Base-by-base conservation (phyloP, 2,797 vertebrate species). In the Pangasius larnaudii region DNA sequence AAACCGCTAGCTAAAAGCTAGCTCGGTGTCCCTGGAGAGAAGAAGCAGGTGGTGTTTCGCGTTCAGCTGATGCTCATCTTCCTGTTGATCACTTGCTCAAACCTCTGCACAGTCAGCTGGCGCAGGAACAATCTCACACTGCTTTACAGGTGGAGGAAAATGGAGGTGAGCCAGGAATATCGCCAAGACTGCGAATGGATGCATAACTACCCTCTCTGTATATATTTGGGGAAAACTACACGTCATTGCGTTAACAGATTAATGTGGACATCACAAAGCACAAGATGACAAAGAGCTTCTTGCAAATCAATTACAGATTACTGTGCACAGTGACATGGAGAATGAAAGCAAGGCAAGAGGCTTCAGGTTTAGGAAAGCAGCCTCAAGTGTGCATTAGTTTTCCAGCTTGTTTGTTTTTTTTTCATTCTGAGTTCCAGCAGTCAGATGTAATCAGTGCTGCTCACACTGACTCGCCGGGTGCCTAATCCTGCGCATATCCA, bases 371-470 rank as follows among this genome's bases (percentile, higher is more conserved):
- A 9, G 18, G 22, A 71, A 78, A 0, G 22, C 78, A 71, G 39
- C 75, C 74, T 79, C 42, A 72, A 39, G 58, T 67, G 8, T 71
- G 39, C 58, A 65, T 81, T 71, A 30, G 53, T 84, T 77, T 88
- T 78, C 56, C 42, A 58, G 11, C 58, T 30, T 2, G 5, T 11
- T 27, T 39, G 39, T 61, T 71, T 72, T 89, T 88, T 69, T 89
- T 10, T 19, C 27, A 71, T 88, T 89, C 77, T 85, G 91, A 92
- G 91, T 90, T 91, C 89, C 87, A 89, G 91, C 88, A 93, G 94
- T 93, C 94, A 90, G 78, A 89, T 88, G 89, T 90, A 92, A 94
- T 95, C 93, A 93, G 89, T 83, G 87, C 91, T 87, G 91, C 89
- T 91, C 91, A 79, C 90, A 90, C 86, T 93, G 93, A 95, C 92